Conservation (phyloP, 2,888 invertebrate species). For the Unio pictorum region DNA sequence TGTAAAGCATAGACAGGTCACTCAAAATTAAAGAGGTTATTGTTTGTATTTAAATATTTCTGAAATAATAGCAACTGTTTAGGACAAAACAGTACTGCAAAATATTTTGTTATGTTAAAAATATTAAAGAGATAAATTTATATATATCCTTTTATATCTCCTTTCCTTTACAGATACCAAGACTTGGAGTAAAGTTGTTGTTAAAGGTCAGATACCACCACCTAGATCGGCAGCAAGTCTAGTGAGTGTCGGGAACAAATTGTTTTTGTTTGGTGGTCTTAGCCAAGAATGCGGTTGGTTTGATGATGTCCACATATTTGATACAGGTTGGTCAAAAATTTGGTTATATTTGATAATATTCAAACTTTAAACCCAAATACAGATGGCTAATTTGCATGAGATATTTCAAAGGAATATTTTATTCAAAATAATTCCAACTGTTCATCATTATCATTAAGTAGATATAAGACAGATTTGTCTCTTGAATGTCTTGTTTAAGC, state of each 20-base stretch:
- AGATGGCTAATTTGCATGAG: background rate
- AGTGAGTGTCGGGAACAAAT: conserved; percentile 55
- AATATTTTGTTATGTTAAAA: no score
- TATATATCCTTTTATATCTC: no score
- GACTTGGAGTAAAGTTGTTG: conserved; percentile 52
- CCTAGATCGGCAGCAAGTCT: conserved; percentile 63
- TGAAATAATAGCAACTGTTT: no score
- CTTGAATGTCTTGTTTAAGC: no score
- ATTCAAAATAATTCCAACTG: background rate
- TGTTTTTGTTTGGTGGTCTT: conserved; percentile 70
- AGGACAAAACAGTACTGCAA: no score
- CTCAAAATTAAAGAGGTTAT: no score
- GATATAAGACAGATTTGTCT: no score
- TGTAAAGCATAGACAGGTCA: no score
- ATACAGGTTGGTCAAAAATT: conserved; percentile 53
- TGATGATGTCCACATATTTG: conserved; percentile 60
- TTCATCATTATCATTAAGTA: background rate
- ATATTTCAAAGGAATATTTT: background rate
- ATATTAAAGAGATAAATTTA: no score
- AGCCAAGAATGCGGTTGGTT: conserved; percentile 69
- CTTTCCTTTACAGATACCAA: conserved; percentile 7
- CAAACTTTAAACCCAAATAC: background rate
- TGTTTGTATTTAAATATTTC: no score
- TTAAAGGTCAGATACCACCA: conserved; percentile 53
- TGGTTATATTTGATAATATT: background rate